Evolutionary conservation across 64 coral and sea anemone genomes (phyloP).

Genomic region (Catalaphyllia jardinei): DNA sequence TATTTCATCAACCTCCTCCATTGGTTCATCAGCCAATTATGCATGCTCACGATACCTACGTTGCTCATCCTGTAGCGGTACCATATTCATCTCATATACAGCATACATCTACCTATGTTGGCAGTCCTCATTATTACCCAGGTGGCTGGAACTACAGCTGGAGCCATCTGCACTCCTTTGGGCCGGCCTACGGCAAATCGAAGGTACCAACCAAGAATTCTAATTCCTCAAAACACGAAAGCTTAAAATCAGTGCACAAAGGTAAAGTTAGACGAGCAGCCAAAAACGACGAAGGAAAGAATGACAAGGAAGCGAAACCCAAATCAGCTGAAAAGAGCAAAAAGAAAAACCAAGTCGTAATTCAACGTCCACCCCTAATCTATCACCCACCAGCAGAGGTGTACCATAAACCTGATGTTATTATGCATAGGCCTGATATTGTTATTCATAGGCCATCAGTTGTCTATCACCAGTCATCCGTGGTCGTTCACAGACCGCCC

Average conservation of each 20-base stretch:
- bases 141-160: conserved; percentile 66
- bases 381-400: conserved; percentile 78
- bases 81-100: conserved; percentile 64
- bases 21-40: conserved; percentile 80
- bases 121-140: conserved; percentile 78
- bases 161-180: neutral
- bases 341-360: conserved; percentile 65
- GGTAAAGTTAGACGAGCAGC: conserved; percentile 21
- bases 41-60: conserved; percentile 88
- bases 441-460: conserved; percentile 65
- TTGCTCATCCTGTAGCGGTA: conserved; percentile 65
- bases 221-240: neutral
- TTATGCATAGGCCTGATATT: conserved; percentile 69
- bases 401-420: conserved; percentile 53
- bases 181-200: conserved; percentile 43
- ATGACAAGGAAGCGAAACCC: neutral
- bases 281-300: neutral
- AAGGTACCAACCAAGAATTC: conserved; percentile 21
- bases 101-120: conserved; percentile 80
- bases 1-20: conserved; percentile 95
- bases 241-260: conserved; percentile 1
- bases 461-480: conserved; percentile 68
- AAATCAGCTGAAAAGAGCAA: conserved; percentile 7
- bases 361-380: conserved; percentile 54
- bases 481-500: conserved; percentile 68